Percentiles rank a stretch among this genome's conserved stretches.
phyloP scores from a whole-genome alignment of 2,888 invertebrate species.

The Thecophora atra region DNA sequence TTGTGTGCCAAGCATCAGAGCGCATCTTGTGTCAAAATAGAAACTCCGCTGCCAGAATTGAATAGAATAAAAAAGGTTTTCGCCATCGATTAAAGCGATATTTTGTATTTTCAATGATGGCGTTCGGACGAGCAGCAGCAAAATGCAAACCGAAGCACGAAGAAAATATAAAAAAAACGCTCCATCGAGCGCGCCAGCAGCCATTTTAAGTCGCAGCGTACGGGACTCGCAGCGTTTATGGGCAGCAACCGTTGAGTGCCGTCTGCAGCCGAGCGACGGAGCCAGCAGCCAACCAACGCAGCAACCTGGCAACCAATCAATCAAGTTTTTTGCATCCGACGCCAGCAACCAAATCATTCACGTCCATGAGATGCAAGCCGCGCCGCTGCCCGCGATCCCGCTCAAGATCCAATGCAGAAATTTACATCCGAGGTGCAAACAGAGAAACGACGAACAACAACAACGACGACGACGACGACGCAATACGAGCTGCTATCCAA shows the following conservation, averaged over 20 bases:
- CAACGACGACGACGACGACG: too few relatives aligned
- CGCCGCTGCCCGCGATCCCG: conserved; percentile 2
- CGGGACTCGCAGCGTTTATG: conserved; percentile 28
- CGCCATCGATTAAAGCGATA: neutral
- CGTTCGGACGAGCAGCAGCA: conserved; percentile 1
- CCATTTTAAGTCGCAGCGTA: conserved; percentile 28
- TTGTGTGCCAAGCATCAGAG: too few relatives aligned
- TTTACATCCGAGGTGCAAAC: conserved; percentile 33
- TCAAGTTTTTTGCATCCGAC: conserved; percentile 56
- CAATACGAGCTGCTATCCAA: neutral
- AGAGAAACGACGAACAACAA: neutral
- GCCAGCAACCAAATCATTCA: conserved; percentile 40
- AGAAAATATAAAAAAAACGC: neutral
- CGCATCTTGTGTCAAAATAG: too few relatives aligned
- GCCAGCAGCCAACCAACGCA: conserved; percentile 20
- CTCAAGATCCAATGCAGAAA: conserved; percentile 27
- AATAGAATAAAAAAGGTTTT: neutral
- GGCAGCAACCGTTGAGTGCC: conserved; percentile 28
- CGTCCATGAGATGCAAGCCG: conserved; percentile 24
- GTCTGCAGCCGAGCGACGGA: neutral
- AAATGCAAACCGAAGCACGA: neutral
- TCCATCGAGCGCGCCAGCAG: neutral
- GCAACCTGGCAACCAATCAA: conserved; percentile 56
- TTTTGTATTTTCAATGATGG: neutral
- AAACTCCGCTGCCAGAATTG: too few relatives aligned